Percentiles rank a stretch among this genome's conserved stretches.
Conservation (phyloP, 2,113 vertebrate genomes). For the Lasiurus borealis region DNA sequence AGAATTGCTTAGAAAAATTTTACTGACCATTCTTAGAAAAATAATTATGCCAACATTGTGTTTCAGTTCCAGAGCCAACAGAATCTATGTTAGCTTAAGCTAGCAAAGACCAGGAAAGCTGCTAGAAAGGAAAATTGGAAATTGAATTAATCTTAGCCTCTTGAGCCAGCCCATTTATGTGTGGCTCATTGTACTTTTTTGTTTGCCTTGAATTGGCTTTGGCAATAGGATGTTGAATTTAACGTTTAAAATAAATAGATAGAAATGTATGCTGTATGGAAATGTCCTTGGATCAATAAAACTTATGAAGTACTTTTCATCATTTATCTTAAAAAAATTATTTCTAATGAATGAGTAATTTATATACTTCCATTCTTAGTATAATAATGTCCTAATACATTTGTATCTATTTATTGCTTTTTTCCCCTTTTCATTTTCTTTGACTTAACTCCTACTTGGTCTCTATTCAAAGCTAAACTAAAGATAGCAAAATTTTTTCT, state of each 20-base stretch:
- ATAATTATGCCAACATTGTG: conserved; percentile 19
- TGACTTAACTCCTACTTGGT: conserved; percentile 7
- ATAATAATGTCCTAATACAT: neutral
- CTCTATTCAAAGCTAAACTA: conserved; percentile 34
- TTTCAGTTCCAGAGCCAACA: conserved; percentile 33
- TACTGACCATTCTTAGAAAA: conserved; percentile 58
- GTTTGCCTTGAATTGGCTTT: conserved; percentile 30
- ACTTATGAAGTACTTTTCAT: neutral
- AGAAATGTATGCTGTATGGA: neutral
- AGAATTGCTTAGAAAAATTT: conserved; percentile 40
- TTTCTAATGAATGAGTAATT: conserved; percentile 10
- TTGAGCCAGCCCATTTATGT: conserved; percentile 11
- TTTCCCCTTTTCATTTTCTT: conserved; percentile 37
- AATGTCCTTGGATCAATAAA: conserved; percentile 16
- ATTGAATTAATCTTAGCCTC: conserved; percentile 56
- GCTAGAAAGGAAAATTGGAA: conserved; percentile 17
- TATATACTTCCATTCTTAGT: conserved; percentile 14
- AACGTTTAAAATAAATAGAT: conserved; percentile 20
- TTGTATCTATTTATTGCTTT: conserved; percentile 36
- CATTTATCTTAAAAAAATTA: conserved; percentile 48
- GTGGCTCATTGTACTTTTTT: conserved; percentile 29
- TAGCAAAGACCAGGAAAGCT: neutral
- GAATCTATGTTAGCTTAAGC: neutral
- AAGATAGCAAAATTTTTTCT: conserved; percentile 15
- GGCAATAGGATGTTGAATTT: conserved; percentile 48